These are phyloP conservation scores for Darevskia nairensis DNA, from an alignment of 2,797 vertebrate genomes.

Conservation along the genomic window DNA sequence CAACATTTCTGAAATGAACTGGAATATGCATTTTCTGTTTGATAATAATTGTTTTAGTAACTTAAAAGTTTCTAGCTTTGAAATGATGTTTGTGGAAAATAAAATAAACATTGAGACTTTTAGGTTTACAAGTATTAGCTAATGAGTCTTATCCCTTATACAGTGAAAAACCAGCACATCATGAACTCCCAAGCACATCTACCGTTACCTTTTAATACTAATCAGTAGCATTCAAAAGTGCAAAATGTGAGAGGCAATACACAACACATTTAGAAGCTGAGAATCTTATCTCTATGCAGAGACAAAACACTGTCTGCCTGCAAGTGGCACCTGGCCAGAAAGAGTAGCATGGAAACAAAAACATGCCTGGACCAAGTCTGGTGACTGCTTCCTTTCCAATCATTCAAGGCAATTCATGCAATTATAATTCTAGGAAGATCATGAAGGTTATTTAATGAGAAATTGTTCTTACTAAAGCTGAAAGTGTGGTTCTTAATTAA, in stretches of 20 bases:
- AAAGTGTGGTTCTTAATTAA: not conserved
- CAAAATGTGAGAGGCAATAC: not conserved
- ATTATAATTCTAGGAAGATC: not conserved
- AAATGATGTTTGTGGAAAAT: not conserved
- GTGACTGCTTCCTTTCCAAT: not conserved
- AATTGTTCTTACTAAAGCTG: not conserved
- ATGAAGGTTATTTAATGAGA: not conserved
- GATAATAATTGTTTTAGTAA: not conserved
- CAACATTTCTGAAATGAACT: slow-evolving; percentile 12
- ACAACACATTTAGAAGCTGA: not conserved
- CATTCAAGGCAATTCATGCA: not conserved
- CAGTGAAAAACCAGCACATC: not conserved
- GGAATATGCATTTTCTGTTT: too few species aligned
- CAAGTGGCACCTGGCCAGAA: not conserved
- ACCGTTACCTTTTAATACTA: not conserved
- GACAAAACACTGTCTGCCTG: not conserved
- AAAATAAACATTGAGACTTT: not conserved
- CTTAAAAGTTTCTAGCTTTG: not conserved
- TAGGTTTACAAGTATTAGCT: not conserved
- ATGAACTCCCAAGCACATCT: not conserved
- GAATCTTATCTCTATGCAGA: not conserved
- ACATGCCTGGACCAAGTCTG: not conserved
- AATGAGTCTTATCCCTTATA: not conserved
- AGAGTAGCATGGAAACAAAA: not conserved
- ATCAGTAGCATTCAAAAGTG: not conserved